phyloP scores from a whole-genome alignment of 2,797 vertebrate genomes.

The Astyanax mexicanus region DNA sequence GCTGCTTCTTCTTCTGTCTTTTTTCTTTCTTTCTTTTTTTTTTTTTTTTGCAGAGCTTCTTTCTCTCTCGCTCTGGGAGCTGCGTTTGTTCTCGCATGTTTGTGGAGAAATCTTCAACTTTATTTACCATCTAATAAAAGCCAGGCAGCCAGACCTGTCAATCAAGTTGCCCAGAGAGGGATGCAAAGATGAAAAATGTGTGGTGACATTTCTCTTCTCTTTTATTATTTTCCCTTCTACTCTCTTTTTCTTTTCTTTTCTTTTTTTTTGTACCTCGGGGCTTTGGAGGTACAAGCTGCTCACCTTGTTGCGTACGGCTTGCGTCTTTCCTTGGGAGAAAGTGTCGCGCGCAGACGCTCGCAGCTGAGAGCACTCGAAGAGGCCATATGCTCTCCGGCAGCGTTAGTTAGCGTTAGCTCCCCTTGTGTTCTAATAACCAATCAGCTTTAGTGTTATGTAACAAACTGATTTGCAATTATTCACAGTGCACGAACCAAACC shows the following conservation, averaged over 20 bases:
- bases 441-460: not conserved
- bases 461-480: constrained; percentile 29
- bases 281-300: not conserved
- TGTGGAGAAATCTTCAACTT: constrained; percentile 19
- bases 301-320: no score
- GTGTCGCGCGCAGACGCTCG: no score
- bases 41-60: no score
- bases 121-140: constrained; percentile 44
- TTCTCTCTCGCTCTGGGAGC: not conserved
- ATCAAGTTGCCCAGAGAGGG: constrained; percentile 23
- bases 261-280: not conserved
- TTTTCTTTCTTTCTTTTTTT: no score
- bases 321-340: no score
- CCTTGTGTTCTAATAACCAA: constrained; percentile 2
- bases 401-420: not conserved
- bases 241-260: not conserved
- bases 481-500: constrained; percentile 4
- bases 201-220: constrained; percentile 5
- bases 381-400: not conserved
- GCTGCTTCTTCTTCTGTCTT: no score
- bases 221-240: not conserved
- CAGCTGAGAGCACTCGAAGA: not conserved
- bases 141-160: constrained; percentile 10
- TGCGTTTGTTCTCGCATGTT: not conserved
- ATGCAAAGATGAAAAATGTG: constrained; percentile 6